These are phyloP conservation scores for Daphoenositta chrysoptera DNA, from an alignment of 2,113 vertebrate species.

Conservation along the genomic window DNA sequence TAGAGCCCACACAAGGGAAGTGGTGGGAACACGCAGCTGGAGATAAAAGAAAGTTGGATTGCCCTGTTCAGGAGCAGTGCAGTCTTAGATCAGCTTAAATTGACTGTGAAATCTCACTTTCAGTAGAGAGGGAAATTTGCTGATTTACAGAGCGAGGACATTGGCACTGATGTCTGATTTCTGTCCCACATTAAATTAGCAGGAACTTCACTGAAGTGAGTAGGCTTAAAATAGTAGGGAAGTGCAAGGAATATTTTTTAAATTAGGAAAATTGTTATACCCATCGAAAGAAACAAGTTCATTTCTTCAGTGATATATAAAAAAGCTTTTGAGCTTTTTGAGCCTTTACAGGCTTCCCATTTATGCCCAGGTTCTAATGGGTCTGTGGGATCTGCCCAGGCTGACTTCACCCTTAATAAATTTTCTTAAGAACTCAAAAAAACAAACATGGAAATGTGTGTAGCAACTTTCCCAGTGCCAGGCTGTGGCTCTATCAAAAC, in stretches of 20 bases:
- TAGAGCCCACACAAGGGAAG: conserved; percentile 57
- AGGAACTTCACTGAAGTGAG: background rate
- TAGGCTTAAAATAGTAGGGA: background rate
- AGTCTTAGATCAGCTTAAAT: conserved; percentile 65
- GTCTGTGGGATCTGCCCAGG: background rate
- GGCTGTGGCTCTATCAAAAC: background rate
- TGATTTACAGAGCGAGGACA: conserved; percentile 13
- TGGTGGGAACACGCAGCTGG: conserved; percentile 52
- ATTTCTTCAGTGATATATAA: background rate
- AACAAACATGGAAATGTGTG: background rate
- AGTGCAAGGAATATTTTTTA: background rate
- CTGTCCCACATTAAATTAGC: background rate
- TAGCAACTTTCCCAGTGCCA: background rate
- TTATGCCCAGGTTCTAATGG: background rate
- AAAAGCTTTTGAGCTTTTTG: background rate
- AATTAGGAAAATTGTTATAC: background rate
- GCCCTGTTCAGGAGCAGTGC: conserved; percentile 47
- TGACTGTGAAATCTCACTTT: conserved; percentile 67
- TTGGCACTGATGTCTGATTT: background rate
- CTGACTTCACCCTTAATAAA: background rate
- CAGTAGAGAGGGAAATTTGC: conserved; percentile 5
- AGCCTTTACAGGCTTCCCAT: background rate
- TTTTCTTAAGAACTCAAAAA: background rate
- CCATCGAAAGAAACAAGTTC: background rate
- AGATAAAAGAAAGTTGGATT: conserved; percentile 65